Conservation (phyloP, 1,140 invertebrate species). For the Macrosteles quadrilineatus region DNA sequence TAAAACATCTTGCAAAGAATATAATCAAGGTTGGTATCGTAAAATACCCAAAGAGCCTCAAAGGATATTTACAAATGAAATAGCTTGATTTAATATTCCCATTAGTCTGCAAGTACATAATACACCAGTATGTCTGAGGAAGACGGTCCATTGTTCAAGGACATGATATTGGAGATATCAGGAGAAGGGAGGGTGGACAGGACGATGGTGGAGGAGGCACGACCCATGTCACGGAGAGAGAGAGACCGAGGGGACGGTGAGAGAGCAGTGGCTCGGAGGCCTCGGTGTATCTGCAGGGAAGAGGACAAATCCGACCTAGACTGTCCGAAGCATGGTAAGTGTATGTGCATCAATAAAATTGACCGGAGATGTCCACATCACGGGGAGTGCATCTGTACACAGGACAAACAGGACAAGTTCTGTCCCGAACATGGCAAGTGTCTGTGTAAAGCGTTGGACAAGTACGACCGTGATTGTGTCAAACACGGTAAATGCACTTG, state of each 20-base stretch:
- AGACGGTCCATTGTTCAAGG: neutral
- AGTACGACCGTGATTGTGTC: neutral
- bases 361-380: neutral
- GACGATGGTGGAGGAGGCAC: neutral
- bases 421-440: neutral
- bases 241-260: no score
- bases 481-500: neutral
- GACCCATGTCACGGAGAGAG: no score
- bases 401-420: neutral
- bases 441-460: neutral
- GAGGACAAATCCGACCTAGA: neutral
- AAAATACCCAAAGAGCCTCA: no score
- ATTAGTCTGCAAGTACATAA: no score
- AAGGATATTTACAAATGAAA: no score
- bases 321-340: neutral
- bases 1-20: no score
- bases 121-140: neutral
- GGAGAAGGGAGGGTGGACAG: neutral
- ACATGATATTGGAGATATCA: slow-evolving; percentile 4
- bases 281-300: no score
- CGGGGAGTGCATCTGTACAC: neutral
- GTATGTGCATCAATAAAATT: neutral
- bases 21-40: no score
- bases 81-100: no score
- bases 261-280: no score